Conservation (phyloP, 2,113 vertebrate genomes). For the Ptilonorhynchus violaceus region DNA sequence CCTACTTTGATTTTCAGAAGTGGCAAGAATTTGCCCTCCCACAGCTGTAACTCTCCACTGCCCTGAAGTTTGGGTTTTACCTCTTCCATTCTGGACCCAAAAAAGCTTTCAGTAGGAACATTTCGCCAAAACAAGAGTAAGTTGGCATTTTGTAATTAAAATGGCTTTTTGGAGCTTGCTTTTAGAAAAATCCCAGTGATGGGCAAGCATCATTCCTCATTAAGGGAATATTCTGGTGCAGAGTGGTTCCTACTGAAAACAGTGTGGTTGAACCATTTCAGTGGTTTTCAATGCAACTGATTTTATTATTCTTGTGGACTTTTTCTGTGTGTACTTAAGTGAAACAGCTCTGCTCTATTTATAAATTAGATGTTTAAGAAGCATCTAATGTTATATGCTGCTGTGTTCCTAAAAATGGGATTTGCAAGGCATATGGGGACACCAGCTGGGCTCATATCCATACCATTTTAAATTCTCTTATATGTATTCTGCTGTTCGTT, state of each 20-base stretch:
- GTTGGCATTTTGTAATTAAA: background rate
- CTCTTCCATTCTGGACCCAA: background rate
- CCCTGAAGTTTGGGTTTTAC: background rate
- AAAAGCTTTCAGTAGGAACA: background rate
- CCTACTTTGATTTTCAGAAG: background rate
- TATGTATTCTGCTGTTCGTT: conserved; percentile 30
- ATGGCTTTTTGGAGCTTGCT: background rate
- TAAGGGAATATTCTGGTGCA: background rate
- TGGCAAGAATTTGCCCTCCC: background rate
- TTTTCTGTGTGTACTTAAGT: background rate
- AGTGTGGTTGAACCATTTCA: background rate
- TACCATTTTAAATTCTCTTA: conserved; percentile 29
- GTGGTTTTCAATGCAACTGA: background rate
- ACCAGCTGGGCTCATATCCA: conserved; percentile 60
- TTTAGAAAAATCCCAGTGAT: background rate
- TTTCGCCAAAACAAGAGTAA: background rate
- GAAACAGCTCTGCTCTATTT: background rate
- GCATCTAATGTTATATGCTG: background rate
- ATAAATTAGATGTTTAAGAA: conserved; percentile 26
- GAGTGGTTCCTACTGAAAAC: background rate
- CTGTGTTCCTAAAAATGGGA: conserved; percentile 52
- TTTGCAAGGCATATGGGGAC: conserved; percentile 57
- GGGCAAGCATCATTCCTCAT: background rate
- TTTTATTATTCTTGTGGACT: background rate
- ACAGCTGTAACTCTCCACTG: background rate